A percentile compares a stretch with the other conserved stretches of the same genome.
Evolutionary conservation across 2,797 vertebrate genomes (phyloP).

Genomic region (Gambusia yucatana): DNA sequence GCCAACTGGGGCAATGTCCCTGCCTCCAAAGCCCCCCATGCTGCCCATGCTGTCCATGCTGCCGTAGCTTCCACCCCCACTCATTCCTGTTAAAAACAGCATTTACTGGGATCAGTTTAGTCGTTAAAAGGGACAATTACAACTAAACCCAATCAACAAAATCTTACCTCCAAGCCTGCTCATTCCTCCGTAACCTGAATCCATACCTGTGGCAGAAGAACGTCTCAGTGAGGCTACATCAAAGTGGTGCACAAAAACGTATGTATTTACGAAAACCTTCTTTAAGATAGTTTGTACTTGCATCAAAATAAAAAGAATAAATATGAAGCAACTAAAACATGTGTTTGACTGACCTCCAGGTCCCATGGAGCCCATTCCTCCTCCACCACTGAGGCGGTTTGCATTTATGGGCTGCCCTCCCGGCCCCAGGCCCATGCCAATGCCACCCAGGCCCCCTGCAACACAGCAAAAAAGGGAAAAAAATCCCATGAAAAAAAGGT

Average conservation of each 20-base stretch:
- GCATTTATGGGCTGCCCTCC: slow-evolving; percentile 97
- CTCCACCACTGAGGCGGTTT: slow-evolving; percentile 83
- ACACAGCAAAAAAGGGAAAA: not conserved
- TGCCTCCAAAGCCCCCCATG: slow-evolving; percentile 90
- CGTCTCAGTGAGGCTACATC: not conserved
- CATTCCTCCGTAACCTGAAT: slow-evolving; percentile 91
- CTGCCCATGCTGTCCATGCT: slow-evolving; percentile 91
- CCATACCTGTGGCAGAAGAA: slow-evolving; percentile 82
- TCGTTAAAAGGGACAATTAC: not conserved
- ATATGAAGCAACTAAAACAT: not conserved
- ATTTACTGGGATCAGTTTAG: slow-evolving; percentile 6
- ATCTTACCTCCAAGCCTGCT: slow-evolving; percentile 86
- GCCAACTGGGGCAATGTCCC: slow-evolving; percentile 83
- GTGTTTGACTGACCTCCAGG: slow-evolving; percentile 85
- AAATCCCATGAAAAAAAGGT: not conserved
- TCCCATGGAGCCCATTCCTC: slow-evolving; percentile 88
- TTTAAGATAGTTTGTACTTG: not conserved
- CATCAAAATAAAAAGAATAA: not conserved
- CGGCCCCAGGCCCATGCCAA: slow-evolving; percentile 97
- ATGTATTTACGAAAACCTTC: not conserved
- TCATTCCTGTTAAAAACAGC: slow-evolving; percentile 75
- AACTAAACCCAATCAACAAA: not conserved
- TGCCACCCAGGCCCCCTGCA: slow-evolving; percentile 92
- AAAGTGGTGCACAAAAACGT: not conserved
- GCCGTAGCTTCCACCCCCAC: slow-evolving; percentile 82